phyloP scores from a whole-genome alignment of 1,140 invertebrate species.

The Macrotrachela quadricornifera region DNA sequence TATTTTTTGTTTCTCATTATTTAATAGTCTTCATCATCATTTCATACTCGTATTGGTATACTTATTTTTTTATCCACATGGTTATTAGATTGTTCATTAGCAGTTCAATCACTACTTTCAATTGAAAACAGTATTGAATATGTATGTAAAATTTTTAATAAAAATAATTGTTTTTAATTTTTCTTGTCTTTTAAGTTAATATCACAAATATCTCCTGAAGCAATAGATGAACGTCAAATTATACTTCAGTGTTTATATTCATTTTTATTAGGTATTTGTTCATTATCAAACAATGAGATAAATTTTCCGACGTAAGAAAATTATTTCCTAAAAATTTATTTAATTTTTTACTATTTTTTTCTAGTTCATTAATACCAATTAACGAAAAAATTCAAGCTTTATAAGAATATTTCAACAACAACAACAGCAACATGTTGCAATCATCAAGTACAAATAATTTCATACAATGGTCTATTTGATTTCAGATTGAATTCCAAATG shows the following conservation, averaged over 20 bases:
- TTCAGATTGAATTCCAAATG: too few species aligned
- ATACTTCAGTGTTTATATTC: slow-evolving; percentile 74
- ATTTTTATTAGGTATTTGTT: slow-evolving; percentile 72
- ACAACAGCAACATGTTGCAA: too few species aligned
- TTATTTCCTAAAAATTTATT: too few species aligned
- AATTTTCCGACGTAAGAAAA: too few species aligned
- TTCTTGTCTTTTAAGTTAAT: slow-evolving; percentile 18
- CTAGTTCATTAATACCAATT: too few species aligned
- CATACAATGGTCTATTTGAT: too few species aligned
- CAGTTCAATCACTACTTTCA: slow-evolving; percentile 58
- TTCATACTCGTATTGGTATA: slow-evolving; percentile 70
- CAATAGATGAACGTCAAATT: slow-evolving; percentile 53
- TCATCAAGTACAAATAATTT: too few species aligned
- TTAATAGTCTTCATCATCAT: too few species aligned
- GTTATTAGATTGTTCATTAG: slow-evolving; percentile 58
- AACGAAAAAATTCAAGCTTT: too few species aligned
- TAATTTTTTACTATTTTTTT: too few species aligned
- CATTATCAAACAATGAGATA: slow-evolving; percentile 81
- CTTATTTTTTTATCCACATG: slow-evolving; percentile 72
- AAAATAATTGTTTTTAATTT: slow-evolving; percentile 16
- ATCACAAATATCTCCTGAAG: slow-evolving; percentile 28
- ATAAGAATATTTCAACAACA: too few species aligned
- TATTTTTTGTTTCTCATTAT: too few species aligned
- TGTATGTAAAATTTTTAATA: slow-evolving; percentile 28
- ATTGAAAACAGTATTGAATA: slow-evolving; percentile 64